Conservation (phyloP, 2,888 invertebrate genomes). For the Sarcophaga caerulescens region DNA sequence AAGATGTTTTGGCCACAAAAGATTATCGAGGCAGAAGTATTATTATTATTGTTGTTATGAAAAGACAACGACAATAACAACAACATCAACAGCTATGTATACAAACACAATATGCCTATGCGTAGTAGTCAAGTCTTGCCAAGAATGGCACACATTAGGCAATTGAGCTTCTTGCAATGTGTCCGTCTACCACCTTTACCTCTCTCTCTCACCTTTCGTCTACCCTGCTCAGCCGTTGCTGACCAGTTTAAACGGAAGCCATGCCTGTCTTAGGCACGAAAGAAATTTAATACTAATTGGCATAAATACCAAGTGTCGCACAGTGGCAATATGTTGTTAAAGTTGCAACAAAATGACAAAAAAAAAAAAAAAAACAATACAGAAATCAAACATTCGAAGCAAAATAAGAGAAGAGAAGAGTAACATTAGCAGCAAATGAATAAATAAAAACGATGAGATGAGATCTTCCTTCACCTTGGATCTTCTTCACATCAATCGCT, state of each 20-base stretch:
- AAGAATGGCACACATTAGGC: slow-evolving; percentile 67
- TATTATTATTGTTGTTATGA: slow-evolving; percentile 57
- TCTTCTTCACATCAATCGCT: slow-evolving; percentile 78
- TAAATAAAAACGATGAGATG: slow-evolving; percentile 73
- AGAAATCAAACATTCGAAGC: slow-evolving; percentile 40
- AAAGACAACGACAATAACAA: slow-evolving; percentile 70
- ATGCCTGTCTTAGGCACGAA: slow-evolving; percentile 75
- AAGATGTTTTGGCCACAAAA: slow-evolving; percentile 64
- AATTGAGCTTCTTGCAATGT: slow-evolving; percentile 44
- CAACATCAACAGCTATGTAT: too few relatives aligned
- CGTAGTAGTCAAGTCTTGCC: slow-evolving; percentile 49
- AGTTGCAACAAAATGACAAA: slow-evolving; percentile 65
- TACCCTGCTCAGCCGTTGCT: slow-evolving; percentile 21
- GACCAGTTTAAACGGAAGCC: slow-evolving; percentile 80
- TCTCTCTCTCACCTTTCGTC: not conserved
- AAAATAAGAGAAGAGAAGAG: slow-evolving; percentile 32
- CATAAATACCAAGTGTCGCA: slow-evolving; percentile 80
- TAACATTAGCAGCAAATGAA: slow-evolving; percentile 10
- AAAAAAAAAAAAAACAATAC: slow-evolving; percentile 13
- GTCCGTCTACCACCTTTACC: slow-evolving; percentile 7
- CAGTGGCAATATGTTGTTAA: slow-evolving; percentile 72
- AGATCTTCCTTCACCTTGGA: slow-evolving; percentile 80
- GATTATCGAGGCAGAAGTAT: slow-evolving; percentile 19
- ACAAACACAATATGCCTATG: slow-evolving; percentile 36
- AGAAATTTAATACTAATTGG: slow-evolving; percentile 81